Evolutionary conservation across 37 sponge, comb jelly and placozoan genomes (phyloP).

Genomic region (Ianthella basta): DNA sequence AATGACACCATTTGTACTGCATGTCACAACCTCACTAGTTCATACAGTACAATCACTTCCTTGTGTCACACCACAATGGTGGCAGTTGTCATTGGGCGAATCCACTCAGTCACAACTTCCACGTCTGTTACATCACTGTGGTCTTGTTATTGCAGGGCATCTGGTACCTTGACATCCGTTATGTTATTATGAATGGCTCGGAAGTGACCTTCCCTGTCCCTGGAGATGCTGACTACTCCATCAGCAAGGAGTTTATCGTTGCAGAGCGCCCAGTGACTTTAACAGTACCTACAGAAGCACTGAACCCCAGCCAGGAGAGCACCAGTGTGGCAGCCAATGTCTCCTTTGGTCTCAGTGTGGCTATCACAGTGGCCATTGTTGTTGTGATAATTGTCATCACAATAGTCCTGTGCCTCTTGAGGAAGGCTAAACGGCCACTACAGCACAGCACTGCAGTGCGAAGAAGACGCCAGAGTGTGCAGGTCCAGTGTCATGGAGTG

Average conservation of each 20-base stretch:
- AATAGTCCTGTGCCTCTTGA: not conserved
- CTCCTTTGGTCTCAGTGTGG: not conserved
- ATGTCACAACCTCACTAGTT: too few relatives aligned
- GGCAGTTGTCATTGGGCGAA: too few relatives aligned
- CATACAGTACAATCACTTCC: too few relatives aligned
- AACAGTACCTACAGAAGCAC: not conserved
- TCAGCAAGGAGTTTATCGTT: not conserved
- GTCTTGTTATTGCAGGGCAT: not conserved
- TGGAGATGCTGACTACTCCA: not conserved
- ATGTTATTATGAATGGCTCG: not conserved
- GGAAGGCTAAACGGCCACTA: not conserved
- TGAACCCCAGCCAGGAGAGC: not conserved
- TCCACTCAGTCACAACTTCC: too few relatives aligned
- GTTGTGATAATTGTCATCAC: not conserved
- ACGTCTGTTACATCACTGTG: too few relatives aligned
- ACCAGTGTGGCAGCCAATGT: not conserved
- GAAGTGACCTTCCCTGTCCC: not conserved
- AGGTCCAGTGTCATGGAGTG: slow-evolving; percentile 4
- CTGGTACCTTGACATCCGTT: not conserved
- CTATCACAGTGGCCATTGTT: not conserved
- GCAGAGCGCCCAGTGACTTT: not conserved
- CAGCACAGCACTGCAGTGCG: not conserved
- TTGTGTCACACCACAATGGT: too few relatives aligned
- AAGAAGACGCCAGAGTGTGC: not conserved
- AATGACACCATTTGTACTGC: too few relatives aligned